Percentiles rank a stretch among this genome's conserved stretches.
Conservation (phyloP, 2,888 invertebrate genomes). For the Rotaria macrura region DNA sequence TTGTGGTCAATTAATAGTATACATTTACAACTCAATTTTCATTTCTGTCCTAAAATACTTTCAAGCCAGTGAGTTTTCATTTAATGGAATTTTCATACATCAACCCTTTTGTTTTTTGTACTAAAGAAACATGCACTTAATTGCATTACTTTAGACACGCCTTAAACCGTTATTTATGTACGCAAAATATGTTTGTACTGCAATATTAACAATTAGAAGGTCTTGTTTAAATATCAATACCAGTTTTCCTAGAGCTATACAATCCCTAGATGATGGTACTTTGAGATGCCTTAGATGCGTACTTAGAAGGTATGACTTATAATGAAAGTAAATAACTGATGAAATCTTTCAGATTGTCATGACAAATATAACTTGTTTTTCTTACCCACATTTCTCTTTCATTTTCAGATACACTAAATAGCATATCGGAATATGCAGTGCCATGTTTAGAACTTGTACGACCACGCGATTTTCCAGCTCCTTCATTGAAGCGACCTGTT, state of each 20-base stretch:
- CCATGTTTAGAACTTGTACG: neutral
- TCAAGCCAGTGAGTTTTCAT: neutral
- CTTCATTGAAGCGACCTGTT: conserved; percentile 8
- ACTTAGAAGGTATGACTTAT: neutral
- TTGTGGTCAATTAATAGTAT: no score
- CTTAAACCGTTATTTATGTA: no score
- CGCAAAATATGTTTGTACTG: neutral
- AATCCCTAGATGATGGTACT: neutral
- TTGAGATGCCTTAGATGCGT: neutral
- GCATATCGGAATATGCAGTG: neutral
- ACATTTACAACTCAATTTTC: no score
- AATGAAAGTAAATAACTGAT: neutral
- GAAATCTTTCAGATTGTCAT: no score
- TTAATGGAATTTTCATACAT: neutral
- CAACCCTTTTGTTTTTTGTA: no score
- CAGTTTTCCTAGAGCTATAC: neutral
- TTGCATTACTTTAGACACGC: no score
- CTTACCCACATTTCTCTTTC: conserved; percentile 33
- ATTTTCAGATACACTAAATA: conserved; percentile 8
- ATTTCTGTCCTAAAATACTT: no score
- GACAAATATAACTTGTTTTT: no score
- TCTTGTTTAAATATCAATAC: neutral
- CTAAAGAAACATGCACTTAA: no score
- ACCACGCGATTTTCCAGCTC: neutral
- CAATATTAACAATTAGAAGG: neutral